A percentile compares a stretch with the other conserved stretches of the same genome.
Evolutionary conservation across 2,797 vertebrate species (phyloP).

Genomic region (Apogon hyalosoma): DNA sequence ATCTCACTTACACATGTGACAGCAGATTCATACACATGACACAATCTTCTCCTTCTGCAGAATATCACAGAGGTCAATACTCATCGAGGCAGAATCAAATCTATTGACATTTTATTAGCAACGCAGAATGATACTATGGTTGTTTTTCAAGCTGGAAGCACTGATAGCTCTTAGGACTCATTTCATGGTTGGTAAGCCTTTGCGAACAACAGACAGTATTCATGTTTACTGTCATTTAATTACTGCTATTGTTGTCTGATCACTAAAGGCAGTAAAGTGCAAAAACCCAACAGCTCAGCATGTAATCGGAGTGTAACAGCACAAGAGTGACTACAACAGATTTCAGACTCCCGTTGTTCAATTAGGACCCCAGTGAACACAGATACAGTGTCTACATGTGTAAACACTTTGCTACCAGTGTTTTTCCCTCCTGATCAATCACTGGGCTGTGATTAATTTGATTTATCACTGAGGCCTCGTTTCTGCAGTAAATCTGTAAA

Average conservation of each 20-base stretch:
- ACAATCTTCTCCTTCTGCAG: not conserved
- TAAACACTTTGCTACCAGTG: not conserved
- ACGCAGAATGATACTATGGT: conserved; percentile 22
- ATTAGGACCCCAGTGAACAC: conserved; percentile 33
- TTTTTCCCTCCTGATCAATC: conserved; percentile 24
- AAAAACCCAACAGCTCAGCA: conserved; percentile 43
- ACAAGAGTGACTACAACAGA: conserved; percentile 46
- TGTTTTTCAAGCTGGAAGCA: conserved; percentile 34
- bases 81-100: conserved; percentile 41
- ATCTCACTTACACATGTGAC: conserved; percentile 15
- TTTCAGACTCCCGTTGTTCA: conserved; percentile 58
- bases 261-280: conserved; percentile 63
- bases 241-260: conserved; percentile 69
- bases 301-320: conserved; percentile 67
- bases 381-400: conserved; percentile 12
- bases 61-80: conserved; percentile 11
- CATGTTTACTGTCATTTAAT: conserved; percentile 66
- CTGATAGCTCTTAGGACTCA: conserved; percentile 53
- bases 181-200: conserved; percentile 62
- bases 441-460: not conserved
- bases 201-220: conserved; percentile 58
- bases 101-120: conserved; percentile 51
- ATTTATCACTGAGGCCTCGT: not conserved
- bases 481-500: not conserved
- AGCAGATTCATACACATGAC: conserved; percentile 13